phyloP scores from a whole-genome alignment of 2,797 vertebrate species.

The Myripristis jacobus region DNA sequence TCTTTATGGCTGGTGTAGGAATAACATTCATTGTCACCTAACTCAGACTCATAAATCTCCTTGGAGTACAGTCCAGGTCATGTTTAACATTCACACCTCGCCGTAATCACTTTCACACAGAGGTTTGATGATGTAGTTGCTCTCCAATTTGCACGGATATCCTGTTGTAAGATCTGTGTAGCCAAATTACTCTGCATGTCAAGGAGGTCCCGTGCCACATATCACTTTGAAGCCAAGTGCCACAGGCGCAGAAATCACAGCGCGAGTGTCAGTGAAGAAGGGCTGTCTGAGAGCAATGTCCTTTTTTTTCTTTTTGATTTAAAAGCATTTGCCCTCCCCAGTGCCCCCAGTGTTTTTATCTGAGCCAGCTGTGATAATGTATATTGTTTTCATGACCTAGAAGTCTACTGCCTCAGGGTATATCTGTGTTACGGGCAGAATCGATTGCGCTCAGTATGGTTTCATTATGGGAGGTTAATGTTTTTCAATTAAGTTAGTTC shows the following conservation, averaged over 20 bases:
- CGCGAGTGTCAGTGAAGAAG: slow-evolving; percentile 47
- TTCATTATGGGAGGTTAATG: slow-evolving; percentile 41
- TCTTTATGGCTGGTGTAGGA: background rate
- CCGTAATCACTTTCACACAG: slow-evolving; percentile 23
- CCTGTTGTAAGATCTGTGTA: slow-evolving; percentile 21
- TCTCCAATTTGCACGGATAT: slow-evolving; percentile 37
- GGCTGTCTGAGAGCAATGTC: slow-evolving; percentile 41
- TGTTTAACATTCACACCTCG: slow-evolving; percentile 31
- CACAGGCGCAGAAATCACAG: slow-evolving; percentile 60
- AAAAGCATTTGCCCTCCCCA: slow-evolving; percentile 66
- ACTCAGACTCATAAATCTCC: background rate
- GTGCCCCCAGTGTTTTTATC: slow-evolving; percentile 46
- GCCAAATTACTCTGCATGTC: slow-evolving; percentile 58
- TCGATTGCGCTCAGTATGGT: slow-evolving; percentile 51
- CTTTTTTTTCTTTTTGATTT: slow-evolving; percentile 54
- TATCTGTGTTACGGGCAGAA: slow-evolving; percentile 40
- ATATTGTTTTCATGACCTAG: slow-evolving; percentile 71
- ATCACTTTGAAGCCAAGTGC: slow-evolving; percentile 50
- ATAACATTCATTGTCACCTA: slow-evolving; percentile 18
- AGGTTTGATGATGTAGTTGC: slow-evolving; percentile 24
- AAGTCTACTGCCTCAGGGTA: slow-evolving; percentile 57
- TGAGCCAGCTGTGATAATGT: slow-evolving; percentile 53
- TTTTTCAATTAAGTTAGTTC: slow-evolving; percentile 34
- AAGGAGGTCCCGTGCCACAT: slow-evolving; percentile 43
- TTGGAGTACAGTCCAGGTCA: background rate